Evolutionary conservation across 2,113 vertebrate species (phyloP).

Genomic region (Engystomops pustulosus): DNA sequence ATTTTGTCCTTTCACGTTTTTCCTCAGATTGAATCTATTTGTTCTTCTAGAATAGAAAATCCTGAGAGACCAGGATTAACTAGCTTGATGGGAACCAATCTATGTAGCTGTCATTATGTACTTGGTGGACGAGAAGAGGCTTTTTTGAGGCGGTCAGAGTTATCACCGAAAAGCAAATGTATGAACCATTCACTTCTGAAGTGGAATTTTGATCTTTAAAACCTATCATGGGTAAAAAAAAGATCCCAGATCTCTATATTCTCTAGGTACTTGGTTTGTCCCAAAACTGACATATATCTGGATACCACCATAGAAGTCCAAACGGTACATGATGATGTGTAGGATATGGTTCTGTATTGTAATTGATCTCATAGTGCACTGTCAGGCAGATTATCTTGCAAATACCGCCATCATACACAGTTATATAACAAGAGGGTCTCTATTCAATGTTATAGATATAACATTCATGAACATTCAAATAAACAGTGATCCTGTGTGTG

Average conservation of each 20-base stretch:
- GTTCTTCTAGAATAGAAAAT: slow-evolving; percentile 21
- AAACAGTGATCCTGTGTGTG: too few species aligned
- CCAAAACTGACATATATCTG: too few species aligned
- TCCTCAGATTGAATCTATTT: slow-evolving; percentile 1
- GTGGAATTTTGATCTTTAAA: background rate
- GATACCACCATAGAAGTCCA: too few species aligned
- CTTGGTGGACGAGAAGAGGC: background rate
- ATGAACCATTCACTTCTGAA: background rate
- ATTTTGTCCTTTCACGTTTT: slow-evolving; percentile 9
- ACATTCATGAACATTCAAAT: too few species aligned
- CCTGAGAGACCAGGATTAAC: slow-evolving; percentile 17
- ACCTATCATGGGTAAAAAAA: background rate
- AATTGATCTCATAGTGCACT: too few species aligned
- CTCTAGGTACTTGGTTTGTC: background rate
- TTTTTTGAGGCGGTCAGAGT: background rate
- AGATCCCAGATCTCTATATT: background rate
- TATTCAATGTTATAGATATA: too few species aligned
- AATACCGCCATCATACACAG: slow-evolving; percentile 25
- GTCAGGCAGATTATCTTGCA: slow-evolving; percentile 14
- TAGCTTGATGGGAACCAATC: slow-evolving; percentile 20
- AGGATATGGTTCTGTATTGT: too few species aligned
- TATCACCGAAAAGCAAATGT: background rate
- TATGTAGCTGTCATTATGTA: slow-evolving; percentile 20
- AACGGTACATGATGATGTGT: too few species aligned
- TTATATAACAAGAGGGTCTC: too few species aligned